Base-by-base conservation (phyloP, 2,113 vertebrate genomes). In the Gobius niger region DNA sequence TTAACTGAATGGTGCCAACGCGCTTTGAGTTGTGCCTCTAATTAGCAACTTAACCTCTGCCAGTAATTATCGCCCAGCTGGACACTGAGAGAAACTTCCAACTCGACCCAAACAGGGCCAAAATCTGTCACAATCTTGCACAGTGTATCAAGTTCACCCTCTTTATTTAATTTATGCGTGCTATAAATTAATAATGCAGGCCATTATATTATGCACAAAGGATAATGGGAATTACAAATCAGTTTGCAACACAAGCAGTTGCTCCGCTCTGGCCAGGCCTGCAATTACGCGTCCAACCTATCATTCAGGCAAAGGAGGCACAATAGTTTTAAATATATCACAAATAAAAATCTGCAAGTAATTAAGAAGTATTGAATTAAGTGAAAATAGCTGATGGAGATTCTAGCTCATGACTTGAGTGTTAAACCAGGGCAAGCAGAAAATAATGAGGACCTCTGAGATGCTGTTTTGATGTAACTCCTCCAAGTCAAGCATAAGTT, bases 381-480 rank as follows among this genome's bases (percentile, higher is more conserved):
- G 67, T 44, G 75, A 63, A 82, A 85, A 70, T 16, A 15, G 44
- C 42, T 65, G 41, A 59, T 66, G 72, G 65, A 60, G 50, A 67
- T 75, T 78, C 47, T 34, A 57, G 70, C 59, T 80, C 63, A 73
- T 60, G 76, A 77, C 47, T 83, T 75, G 44, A 66, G 63, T 54
- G 62, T 54, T 65, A 60, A 85, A 87, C 56, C 77, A 66, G 75
- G 73, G 24, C 53, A 7, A 71, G 59, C 49, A 13, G 63, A 65
- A 51, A 56, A 59, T 90, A 86, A 91, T 88, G 88, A 91, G 88
- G 87, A 81, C 87, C 83, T 88, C 69, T 68, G 88, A 91, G 89
- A 89, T 78, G 19, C 46, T 73, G 72, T 86, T 90, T 87, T 88
- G 82, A 90, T 82, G 75, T 78, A 80, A 79, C 73, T 68, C 83